Base-by-base conservation (phyloP, 2,797 vertebrate genomes). In the Carduelis carduelis region DNA sequence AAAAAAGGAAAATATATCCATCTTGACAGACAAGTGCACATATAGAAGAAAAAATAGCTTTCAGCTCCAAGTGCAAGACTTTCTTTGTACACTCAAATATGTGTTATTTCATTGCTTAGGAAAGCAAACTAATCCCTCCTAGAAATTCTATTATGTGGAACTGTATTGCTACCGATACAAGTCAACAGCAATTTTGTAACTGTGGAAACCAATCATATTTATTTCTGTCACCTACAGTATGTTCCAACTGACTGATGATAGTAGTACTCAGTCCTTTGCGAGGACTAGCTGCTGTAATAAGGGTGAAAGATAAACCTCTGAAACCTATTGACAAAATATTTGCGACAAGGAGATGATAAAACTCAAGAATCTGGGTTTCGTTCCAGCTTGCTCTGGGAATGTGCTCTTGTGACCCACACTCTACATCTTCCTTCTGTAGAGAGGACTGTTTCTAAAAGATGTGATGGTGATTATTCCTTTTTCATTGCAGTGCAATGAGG, bases 71-170 rank as follows among this genome's bases (percentile, higher is more conserved):
- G 60, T 64, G 74, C 19, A 77, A 76, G 71, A n/a, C 19, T 87
- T 90, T 61, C 34, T 84, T 65, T 77, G 75, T 60, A 43, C 75
- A 13, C 68, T 91, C 66, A 89, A 56, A 70, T 79, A 44, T 56
- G n/a, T 79, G 56, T 56, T 74, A 82, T 74, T 92, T 80, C 52
- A 46, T 74, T 89, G 52, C 64, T 96, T 92, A 89, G 81, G 60
- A 96, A 89, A 77, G 74, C 71, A 91, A 91, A 56, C 64, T 92
- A 92, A 91, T 87, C 78, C 71, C 34, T 89, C 35, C 79, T 89
- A 87, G 83, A 94, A 92, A 80, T 91, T 87, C 89, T 84, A 47
- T 93, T 72, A 55, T 3, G 15, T 83, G 87, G 75, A 87, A 80
- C 71, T 0, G 0, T 69, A 82, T 77, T 90, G 39, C 89, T 59